A percentile compares a stretch with the other conserved stretches of the same genome.
phyloP scores from a whole-genome alignment of 2,113 vertebrate species.

The Oostethus manadensis region DNA sequence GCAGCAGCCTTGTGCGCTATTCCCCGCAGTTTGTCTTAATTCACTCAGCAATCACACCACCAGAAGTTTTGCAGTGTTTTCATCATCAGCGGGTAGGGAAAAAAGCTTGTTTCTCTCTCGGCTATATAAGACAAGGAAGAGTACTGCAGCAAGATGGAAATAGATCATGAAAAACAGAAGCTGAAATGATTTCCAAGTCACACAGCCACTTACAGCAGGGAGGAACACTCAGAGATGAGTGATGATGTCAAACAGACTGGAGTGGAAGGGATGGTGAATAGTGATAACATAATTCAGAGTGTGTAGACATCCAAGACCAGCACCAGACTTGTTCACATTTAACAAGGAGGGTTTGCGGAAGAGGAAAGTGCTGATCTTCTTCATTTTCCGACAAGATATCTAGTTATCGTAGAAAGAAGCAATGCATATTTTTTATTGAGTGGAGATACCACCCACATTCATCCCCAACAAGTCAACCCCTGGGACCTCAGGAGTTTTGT shows the following conservation, averaged over 20 bases:
- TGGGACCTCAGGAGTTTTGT: conserved; percentile 50
- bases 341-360: conserved; percentile 51
- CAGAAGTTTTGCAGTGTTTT: conserved; percentile 59
- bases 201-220: conserved; percentile 54
- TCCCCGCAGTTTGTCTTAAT: conserved; percentile 64
- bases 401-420: conserved; percentile 54
- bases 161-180: conserved; percentile 64
- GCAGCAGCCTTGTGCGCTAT: conserved; percentile 47
- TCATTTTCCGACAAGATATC: conserved; percentile 55
- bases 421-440: conserved; percentile 59
- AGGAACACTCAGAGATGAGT: conserved; percentile 38
- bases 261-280: conserved; percentile 46
- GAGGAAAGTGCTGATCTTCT: conserved; percentile 55
- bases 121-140: conserved; percentile 39
- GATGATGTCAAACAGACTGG: conserved; percentile 56
- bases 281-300: conserved; percentile 52
- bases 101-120: conserved; percentile 41
- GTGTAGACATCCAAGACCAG: conserved; percentile 52
- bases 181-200: conserved; percentile 58
- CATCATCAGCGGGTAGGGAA: conserved; percentile 37
- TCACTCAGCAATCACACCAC: conserved; percentile 51
- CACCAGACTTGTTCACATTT: conserved; percentile 40
- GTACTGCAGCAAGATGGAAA: conserved; percentile 58
- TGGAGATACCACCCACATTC: conserved; percentile 57
- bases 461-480: conserved; percentile 54